These are phyloP conservation scores for Coenobita brevimanus DNA, from an alignment of 1,140 invertebrate species.

Conservation along the genomic window DNA sequence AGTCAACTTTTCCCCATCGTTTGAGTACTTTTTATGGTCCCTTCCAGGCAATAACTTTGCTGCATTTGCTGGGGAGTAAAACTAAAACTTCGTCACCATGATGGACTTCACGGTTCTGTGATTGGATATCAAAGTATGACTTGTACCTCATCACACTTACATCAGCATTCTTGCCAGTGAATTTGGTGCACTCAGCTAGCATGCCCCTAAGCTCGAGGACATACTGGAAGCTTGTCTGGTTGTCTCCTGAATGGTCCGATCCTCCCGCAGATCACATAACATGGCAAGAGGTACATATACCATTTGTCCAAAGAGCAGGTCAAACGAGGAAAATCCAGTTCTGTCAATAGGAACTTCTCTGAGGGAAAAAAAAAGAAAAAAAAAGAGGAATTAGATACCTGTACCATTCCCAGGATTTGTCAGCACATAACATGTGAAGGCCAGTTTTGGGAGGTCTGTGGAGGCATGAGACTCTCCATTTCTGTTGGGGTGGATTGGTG, in stretches of 20 bases:
- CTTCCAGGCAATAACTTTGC: background rate
- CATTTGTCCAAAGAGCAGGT: background rate
- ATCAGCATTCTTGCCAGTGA: background rate
- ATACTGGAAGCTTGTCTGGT: too few species aligned
- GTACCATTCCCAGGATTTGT: background rate
- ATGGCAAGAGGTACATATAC: background rate
- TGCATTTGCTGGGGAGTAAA: background rate
- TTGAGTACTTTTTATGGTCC: background rate
- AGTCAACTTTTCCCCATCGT: background rate
- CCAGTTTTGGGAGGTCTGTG: background rate
- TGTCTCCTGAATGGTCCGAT: background rate
- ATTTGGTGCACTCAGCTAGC: background rate
- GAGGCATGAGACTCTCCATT: background rate
- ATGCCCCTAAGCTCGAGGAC: too few species aligned
- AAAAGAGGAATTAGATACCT: background rate
- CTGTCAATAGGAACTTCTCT: background rate
- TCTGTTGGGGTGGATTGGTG: background rate
- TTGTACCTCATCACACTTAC: background rate
- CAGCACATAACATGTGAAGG: background rate
- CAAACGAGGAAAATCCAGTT: background rate
- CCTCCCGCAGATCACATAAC: background rate
- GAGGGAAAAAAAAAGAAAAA: too few species aligned
- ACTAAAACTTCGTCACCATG: background rate
- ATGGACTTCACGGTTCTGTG: background rate
- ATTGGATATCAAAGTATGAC: background rate